Base-by-base conservation (phyloP, 2,113 vertebrate species). In the Notechis scutatus region DNA sequence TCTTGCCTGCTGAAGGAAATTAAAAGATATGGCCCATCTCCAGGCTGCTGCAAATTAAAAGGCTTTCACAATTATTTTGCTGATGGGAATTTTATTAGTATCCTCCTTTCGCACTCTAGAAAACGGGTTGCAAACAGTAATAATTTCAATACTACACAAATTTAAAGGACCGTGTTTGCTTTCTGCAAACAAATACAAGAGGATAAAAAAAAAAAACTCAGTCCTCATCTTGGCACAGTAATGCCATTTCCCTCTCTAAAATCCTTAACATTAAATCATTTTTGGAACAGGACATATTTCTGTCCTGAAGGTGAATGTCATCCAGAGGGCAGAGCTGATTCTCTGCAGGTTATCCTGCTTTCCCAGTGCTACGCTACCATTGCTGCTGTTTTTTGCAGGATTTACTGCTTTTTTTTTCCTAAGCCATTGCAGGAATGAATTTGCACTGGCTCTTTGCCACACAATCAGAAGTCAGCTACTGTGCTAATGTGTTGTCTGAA, bases 381-480 rank as follows among this genome's bases (percentile, higher is more conserved):
- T 42, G 81, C 45, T 93, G 45, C 56, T 93, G 81, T 64, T 93
- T 93, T 87, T 86, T 90, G 74, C 88, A 93, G 92, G 56, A 93
- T 93, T 90, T 90, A 90, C 88, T 92, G 89, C 87, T 85, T 52
- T 26, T 89, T 26, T 89, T 8, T 57, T 9, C 18, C 34, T 20
- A 64, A 90, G 88, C 92, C 56, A 21, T 93, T 93, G 81, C 92
- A 93, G 74, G 86, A 93, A 93, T 93, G 87, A 92, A 92, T 89
- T 89, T 89, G 88, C 89, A 86, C 55, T 93, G 92, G 89, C 92
- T 93, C 89, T 52, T 54, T 87, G 92, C 92, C 92, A 93, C 89
- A n/a, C 61, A 90, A 93, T 64, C 92, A 90, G 88, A 24, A 61
- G 8, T 87, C 81, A 42, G 55, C 81, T 64, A 52, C 74, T 93